Evolutionary conservation across 2,797 vertebrate genomes (phyloP), one percentile per base, ranked within the genome.

Genomic region (Cyprinella venusta): DNA sequence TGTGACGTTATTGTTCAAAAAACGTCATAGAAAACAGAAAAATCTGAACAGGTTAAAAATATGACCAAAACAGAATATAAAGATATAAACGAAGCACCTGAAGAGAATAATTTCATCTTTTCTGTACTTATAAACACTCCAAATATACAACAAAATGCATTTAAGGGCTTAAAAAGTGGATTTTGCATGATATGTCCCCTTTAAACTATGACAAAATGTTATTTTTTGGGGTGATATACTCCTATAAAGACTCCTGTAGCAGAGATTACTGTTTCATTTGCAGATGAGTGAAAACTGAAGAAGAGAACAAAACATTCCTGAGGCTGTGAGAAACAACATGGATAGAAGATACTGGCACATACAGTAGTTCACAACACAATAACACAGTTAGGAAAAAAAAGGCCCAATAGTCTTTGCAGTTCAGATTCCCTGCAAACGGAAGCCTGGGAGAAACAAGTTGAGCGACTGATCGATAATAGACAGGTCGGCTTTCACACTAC

Each of bases 401-500:
- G 40, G 36, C 16, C 64, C 48, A 76, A 30, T 13, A 45, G 69
- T 33, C 50, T 82, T 40, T 65, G 54, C 68, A 24, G 74, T 70
- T 75, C 33, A 69, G 63, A 69, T 59, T 52, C 50, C 56, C 76
- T 42, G 18, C 70, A 69, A 70, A 64, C 26, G 42, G 75, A 74
- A 54, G 83, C 76, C 61, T 76, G 48, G 45, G 30, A 87, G 74
- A 38, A 63, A 83, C 76, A 87, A 65, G 81, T 71, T 68, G 33
- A 85, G 81, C 7, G 26, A 80, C 87, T 85, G 88, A 90, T 87
- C 85, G 81, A 86, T 85, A 74, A 71, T 33, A 65, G 83, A 84
- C 88, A 75, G 71, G 81, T 79, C 67, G 77, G 84, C 80, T 86
- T 88, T 88, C 82, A 86, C 83, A 87, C 77, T 88, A 80, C 80